Evolutionary conservation across 2,888 invertebrate genomes (phyloP).

Genomic region (Malachius bipustulatus): DNA sequence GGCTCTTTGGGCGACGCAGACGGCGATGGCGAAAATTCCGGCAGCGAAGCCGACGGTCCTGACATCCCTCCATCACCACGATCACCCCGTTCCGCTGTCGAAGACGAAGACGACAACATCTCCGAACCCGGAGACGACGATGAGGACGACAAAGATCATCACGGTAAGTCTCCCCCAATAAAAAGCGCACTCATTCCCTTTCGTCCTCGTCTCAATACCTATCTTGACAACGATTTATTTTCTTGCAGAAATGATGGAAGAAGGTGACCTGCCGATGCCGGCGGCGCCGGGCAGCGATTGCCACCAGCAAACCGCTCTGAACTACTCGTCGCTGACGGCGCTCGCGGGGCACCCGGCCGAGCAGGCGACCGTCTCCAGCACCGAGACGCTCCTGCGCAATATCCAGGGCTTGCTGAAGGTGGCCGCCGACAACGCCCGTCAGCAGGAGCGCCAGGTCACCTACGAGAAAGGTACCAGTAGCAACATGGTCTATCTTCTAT

Average conservation of each 20-base stretch:
- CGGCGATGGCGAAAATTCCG: slow-evolving; percentile 52
- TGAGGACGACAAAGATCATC: slow-evolving; percentile 78
- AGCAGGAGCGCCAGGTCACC: slow-evolving; percentile 90
- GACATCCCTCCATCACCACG: slow-evolving; percentile 43
- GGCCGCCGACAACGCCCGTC: slow-evolving; percentile 93
- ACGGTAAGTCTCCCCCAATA: too few species aligned
- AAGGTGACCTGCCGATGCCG: slow-evolving; percentile 55
- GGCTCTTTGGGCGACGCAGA: slow-evolving; percentile 52
- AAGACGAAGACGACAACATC: slow-evolving; percentile 78
- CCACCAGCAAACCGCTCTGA: slow-evolving; percentile 58
- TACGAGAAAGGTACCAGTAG: slow-evolving; percentile 83
- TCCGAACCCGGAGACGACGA: slow-evolving; percentile 79
- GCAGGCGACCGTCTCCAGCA: slow-evolving; percentile 62
- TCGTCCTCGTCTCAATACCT: too few species aligned
- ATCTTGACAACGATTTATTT: too few species aligned
- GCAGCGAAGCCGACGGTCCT: slow-evolving; percentile 52
- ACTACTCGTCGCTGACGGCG: slow-evolving; percentile 66
- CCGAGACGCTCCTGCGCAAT: slow-evolving; percentile 86
- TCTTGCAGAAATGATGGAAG: slow-evolving; percentile 60
- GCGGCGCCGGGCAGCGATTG: slow-evolving; percentile 40
- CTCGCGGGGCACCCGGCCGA: slow-evolving; percentile 43
- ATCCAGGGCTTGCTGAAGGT: slow-evolving; percentile 93
- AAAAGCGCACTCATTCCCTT: too few species aligned
- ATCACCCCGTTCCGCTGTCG: slow-evolving; percentile 54
- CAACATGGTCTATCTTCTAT: slow-evolving; percentile 39